Base-by-base conservation (phyloP, 2,797 vertebrate genomes). In the Avahi laniger region DNA sequence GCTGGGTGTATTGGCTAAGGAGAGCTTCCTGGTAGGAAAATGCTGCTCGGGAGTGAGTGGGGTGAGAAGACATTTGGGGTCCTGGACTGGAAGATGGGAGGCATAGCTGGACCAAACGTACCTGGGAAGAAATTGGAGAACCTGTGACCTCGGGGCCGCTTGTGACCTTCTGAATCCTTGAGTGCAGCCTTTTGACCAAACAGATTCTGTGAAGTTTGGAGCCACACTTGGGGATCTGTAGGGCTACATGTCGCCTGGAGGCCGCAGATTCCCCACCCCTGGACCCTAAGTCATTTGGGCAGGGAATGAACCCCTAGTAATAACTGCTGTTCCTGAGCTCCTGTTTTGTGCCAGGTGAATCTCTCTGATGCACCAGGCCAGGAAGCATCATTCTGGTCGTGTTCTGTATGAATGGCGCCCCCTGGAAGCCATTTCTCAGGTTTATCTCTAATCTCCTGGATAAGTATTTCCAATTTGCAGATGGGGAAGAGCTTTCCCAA, bases 371-470 rank as follows among this genome's bases (percentile, higher is more conserved):
- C 33, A 35, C 3, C 7, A 38, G 26, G 14, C 7, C 17, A 50
- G 13, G 59, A 52, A 65, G 24, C 4, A 8, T 13, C 8, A 0
- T 48, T 13, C 17, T 8, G 4, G 1, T 13, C 24, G 14, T 1
- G 30, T 17, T 79, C 24, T 89, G 20, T n/a, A 54, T n/a, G 33
- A 61, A 63, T 50, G 54, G 52, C 0, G 3, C 67, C 75, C 38
- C 57, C 79, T 48, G 54, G 38, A 73, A 91, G 38, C n/a, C 52
- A 14, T 78, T 73, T 52, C 14, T 33, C 50, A 26, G 0, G 0
- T 18, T 72, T n/a, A 17, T 63, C 46, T 70, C 13, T 76, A 26
- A 73, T 14, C 20, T 80, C 35, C 9, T 81, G 1, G 5, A 54
- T 22, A 22, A 41, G 5, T 43, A 57, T 41, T 79, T 81, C 43